Evolutionary conservation across 2,113 vertebrate genomes (phyloP).

Genomic region (Mesocricetus auratus): DNA sequence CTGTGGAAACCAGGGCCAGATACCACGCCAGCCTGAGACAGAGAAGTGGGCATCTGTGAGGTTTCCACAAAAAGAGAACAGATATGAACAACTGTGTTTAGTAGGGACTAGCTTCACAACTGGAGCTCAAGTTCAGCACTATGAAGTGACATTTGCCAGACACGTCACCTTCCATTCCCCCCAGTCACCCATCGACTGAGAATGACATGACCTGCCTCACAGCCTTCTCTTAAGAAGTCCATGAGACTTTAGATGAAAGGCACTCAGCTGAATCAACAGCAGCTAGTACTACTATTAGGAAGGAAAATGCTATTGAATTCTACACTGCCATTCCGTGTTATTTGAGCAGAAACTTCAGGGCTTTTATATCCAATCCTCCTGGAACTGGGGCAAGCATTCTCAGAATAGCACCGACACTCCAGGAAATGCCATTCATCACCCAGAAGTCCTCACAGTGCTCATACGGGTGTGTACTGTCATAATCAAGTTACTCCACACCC

Average conservation of each 20-base stretch:
- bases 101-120: background rate
- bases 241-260: background rate
- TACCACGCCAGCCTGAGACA: background rate
- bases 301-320: background rate
- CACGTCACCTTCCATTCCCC: background rate
- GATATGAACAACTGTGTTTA: background rate
- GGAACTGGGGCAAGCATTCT: background rate
- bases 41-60: background rate
- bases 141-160: background rate
- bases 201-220: background rate
- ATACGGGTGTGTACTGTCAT: fast-evolving
- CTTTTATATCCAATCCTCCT: background rate
- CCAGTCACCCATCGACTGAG: background rate
- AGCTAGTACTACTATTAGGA: background rate
- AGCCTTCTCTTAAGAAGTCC: background rate
- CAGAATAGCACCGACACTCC: background rate
- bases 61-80: background rate
- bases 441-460: background rate
- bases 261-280: background rate
- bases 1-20: background rate
- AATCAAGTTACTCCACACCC: background rate
- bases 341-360: background rate
- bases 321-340: background rate
- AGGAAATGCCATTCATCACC: background rate
- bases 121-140: background rate